These are phyloP conservation scores for Pseudococcus viburni DNA, from an alignment of 2,888 invertebrate genomes.

Conservation along the genomic window DNA sequence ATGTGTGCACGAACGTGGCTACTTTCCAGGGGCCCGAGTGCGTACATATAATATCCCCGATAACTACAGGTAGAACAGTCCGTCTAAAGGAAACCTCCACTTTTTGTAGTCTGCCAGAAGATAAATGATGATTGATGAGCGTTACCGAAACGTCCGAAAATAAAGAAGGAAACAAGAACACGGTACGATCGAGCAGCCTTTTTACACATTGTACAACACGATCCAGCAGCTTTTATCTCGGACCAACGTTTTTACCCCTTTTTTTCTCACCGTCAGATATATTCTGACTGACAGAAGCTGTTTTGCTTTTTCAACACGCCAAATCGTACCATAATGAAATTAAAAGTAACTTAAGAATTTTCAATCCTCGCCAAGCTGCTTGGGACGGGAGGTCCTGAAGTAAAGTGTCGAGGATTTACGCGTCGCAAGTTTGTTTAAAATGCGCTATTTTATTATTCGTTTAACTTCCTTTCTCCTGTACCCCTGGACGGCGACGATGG, in stretches of 20 bases:
- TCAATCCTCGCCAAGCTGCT: too few relatives aligned
- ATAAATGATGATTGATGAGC: slow-evolving; percentile 65
- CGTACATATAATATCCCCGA: background rate
- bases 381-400: too few relatives aligned
- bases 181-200: background rate
- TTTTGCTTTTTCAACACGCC: too few relatives aligned
- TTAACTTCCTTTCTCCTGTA: background rate
- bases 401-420: too few relatives aligned
- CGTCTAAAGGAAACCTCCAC: slow-evolving; percentile 4
- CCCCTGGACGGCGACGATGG: background rate
- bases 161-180: background rate
- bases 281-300: too few relatives aligned
- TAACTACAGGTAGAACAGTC: background rate
- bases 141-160: background rate
- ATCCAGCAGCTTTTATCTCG: background rate
- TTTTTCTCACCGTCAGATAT: background rate
- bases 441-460: slow-evolving; percentile 27
- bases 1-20: too few relatives aligned
- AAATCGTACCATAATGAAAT: too few relatives aligned
- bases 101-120: slow-evolving; percentile 61
- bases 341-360: too few relatives aligned
- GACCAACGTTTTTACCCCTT: background rate
- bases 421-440: background rate
- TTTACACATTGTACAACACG: background rate
- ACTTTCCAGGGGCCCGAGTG: too few relatives aligned